Conservation (phyloP, 2,797 vertebrate genomes). For the Ctenochaetus hawaiiensis region DNA sequence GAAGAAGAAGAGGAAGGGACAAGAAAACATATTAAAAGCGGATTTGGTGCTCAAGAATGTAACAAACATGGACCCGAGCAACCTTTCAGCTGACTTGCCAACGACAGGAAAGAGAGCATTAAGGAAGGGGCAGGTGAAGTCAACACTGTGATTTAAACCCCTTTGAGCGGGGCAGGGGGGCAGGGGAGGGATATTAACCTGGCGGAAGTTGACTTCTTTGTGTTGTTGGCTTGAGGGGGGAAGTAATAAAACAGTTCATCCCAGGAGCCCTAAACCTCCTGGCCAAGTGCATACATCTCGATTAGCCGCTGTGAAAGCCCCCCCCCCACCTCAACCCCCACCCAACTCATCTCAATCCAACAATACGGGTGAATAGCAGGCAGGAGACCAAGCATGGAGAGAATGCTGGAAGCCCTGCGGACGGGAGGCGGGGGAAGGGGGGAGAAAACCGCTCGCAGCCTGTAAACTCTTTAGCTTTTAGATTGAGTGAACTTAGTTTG, state of each 20-base stretch:
- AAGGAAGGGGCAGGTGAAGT: slow-evolving; percentile 57
- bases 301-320: slow-evolving; percentile 73
- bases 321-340: slow-evolving; percentile 14
- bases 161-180: slow-evolving; percentile 50
- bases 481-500: slow-evolving; percentile 47
- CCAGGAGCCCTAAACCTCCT: slow-evolving; percentile 65
- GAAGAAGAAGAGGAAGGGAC: neutral
- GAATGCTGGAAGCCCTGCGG: slow-evolving; percentile 20
- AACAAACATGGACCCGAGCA: slow-evolving; percentile 37
- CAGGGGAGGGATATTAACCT: slow-evolving; percentile 75
- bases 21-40: slow-evolving; percentile 57
- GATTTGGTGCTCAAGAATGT: slow-evolving; percentile 61
- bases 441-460: slow-evolving; percentile 25
- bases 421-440: slow-evolving; percentile 5
- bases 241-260: slow-evolving; percentile 81
- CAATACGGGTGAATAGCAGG: slow-evolving; percentile 69
- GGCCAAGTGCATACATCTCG: slow-evolving; percentile 75
- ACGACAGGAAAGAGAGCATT: slow-evolving; percentile 61
- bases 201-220: slow-evolving; percentile 77
- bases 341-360: slow-evolving; percentile 77
- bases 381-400: slow-evolving; percentile 57
- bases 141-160: slow-evolving; percentile 71
- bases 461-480: slow-evolving; percentile 46
- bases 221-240: slow-evolving; percentile 64
- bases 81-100: slow-evolving; percentile 61